A percentile compares a stretch with the other conserved stretches of the same genome.
Evolutionary conservation across 2,888 invertebrate species (phyloP).

Genomic region (Chromoteleia sp.): DNA sequence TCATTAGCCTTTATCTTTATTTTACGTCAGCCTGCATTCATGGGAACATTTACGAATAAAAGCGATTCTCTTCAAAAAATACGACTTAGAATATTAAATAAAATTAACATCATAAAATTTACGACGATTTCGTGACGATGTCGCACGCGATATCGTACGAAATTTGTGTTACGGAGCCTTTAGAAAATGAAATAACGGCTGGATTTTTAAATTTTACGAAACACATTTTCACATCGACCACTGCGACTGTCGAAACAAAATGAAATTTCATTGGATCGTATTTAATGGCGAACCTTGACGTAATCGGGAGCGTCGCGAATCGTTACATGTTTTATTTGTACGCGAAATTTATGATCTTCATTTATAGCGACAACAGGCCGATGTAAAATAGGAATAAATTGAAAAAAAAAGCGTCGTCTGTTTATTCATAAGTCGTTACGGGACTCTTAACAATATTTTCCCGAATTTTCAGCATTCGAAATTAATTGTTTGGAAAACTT

Average conservation of each 20-base stretch:
- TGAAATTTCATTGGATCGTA: slow-evolving; percentile 5
- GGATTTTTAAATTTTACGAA: slow-evolving; percentile 9
- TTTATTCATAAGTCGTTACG: slow-evolving; percentile 19
- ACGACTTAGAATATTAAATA: slow-evolving; percentile 22
- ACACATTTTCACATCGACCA: background rate
- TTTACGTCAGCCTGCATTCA: background rate
- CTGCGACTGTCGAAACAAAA: background rate
- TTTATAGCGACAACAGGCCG: slow-evolving; percentile 4
- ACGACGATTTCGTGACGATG: slow-evolving; percentile 20
- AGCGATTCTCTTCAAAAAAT: slow-evolving; percentile 16
- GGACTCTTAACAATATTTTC: background rate
- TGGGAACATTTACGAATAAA: slow-evolving; percentile 18
- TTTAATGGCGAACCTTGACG: background rate
- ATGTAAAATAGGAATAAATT: slow-evolving; percentile 4
- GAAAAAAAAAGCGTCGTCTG: background rate
- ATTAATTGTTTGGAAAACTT: slow-evolving; percentile 43
- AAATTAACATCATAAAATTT: slow-evolving; percentile 20
- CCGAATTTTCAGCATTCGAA: slow-evolving; percentile 11
- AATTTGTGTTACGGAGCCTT: slow-evolving; percentile 4
- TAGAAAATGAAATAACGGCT: slow-evolving; percentile 9
- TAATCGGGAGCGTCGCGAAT: background rate
- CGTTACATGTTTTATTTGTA: background rate
- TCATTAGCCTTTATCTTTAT: too few species aligned
- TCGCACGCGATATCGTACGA: slow-evolving; percentile 2
- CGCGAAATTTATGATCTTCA: slow-evolving; percentile 12